Evolutionary conservation across 2,888 invertebrate species (phyloP).

Genomic region (Eucera pruinosa): DNA sequence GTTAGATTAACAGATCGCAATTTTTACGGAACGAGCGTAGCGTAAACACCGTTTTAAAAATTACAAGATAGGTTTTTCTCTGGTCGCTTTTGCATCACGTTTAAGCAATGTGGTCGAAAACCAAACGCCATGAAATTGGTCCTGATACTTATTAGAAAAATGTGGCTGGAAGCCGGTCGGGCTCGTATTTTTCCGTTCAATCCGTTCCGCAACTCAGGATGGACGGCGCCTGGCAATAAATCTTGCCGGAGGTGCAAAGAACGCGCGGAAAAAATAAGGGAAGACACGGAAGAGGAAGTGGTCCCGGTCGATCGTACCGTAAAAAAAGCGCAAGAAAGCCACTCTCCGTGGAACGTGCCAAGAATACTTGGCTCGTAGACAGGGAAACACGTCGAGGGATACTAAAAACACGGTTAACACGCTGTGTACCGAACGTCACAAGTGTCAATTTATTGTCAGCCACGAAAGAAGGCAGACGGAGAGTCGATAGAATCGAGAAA

Average conservation of each 20-base stretch:
- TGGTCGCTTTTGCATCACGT: no score
- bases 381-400: not conserved
- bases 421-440: constrained; percentile 18
- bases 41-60: no score
- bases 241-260: constrained; percentile 24
- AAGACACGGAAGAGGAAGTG: not conserved
- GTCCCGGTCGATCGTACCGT: constrained; percentile 8
- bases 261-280: not conserved
- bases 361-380: constrained; percentile 24
- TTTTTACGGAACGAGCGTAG: no score
- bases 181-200: constrained; percentile 14
- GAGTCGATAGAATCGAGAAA: not conserved
- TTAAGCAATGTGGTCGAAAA: no score
- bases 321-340: constrained; percentile 25
- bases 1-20: no score
- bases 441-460: not conserved
- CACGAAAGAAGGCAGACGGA: not conserved
- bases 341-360: constrained; percentile 37
- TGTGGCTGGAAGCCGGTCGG: not conserved
- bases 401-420: constrained; percentile 4
- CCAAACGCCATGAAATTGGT: constrained; percentile 28
- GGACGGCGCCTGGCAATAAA: constrained; percentile 34
- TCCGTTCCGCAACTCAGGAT: constrained; percentile 24
- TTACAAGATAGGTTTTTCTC: no score
- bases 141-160: not conserved